phyloP scores from a whole-genome alignment of 30 jellyfish, hydroid and myxozoan species.

The Chrysaora quinquecirrha region DNA sequence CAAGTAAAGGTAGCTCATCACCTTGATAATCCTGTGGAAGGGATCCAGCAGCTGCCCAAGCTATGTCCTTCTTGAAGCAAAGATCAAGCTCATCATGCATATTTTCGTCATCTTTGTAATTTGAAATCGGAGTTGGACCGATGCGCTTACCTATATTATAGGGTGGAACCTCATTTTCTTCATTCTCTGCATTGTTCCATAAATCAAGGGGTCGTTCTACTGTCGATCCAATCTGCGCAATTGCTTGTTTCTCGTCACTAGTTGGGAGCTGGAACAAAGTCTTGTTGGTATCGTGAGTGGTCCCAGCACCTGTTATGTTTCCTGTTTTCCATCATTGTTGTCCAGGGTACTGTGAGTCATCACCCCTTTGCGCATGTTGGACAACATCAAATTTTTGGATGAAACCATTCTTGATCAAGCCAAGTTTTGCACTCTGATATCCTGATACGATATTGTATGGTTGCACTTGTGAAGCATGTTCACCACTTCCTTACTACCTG shows the following conservation, averaged over 20 bases:
- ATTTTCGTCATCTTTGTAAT: neutral
- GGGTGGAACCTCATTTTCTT: conserved; percentile 3
- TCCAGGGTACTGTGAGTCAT: conserved; percentile 34
- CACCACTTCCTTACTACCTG: conserved; percentile 32
- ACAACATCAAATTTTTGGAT: neutral
- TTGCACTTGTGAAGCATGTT: conserved; percentile 36
- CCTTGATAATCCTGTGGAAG: neutral
- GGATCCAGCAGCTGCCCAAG: conserved; percentile 50
- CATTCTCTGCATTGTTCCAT: neutral
- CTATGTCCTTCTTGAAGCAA: conserved; percentile 44
- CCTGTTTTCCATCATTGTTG: conserved; percentile 60
- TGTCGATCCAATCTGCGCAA: conserved; percentile 1
- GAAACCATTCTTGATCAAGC: conserved; percentile 49
- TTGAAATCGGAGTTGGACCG: conserved; percentile 6
- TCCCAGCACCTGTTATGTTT: conserved; percentile 47
- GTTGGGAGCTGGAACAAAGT: conserved; percentile 53
- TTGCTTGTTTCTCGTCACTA: neutral
- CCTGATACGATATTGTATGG: conserved; percentile 36
- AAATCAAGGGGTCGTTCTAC: conserved; percentile 26
- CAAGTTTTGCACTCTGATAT: conserved; percentile 34
- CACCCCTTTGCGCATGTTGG: conserved; percentile 45
- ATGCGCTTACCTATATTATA: conserved; percentile 34
- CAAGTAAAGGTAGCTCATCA: conserved; percentile 32
- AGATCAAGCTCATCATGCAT: conserved; percentile 2
- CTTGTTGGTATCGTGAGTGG: conserved; percentile 60